phyloP scores from a whole-genome alignment of 2,888 invertebrate species.

The Cerastoderma edule region DNA sequence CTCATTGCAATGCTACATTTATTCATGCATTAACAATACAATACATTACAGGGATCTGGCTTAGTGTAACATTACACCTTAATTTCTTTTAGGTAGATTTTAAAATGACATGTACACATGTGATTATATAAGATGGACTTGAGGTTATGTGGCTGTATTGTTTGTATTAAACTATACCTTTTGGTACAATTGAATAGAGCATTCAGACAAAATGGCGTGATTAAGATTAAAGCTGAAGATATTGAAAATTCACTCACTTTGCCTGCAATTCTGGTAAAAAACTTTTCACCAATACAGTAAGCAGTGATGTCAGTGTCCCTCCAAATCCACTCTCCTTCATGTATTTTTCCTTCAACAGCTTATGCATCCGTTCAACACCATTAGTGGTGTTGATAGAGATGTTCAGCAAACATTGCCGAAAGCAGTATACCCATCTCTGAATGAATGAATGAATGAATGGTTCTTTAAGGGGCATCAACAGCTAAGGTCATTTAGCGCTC shows the following conservation, averaged over 20 bases:
- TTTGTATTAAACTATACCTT: slow-evolving; percentile 15
- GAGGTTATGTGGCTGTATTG: slow-evolving; percentile 9
- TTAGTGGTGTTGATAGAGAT: slow-evolving; percentile 33
- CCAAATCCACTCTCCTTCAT: slow-evolving; percentile 19
- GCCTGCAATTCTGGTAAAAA: slow-evolving; percentile 21
- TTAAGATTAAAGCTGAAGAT: slow-evolving; percentile 11
- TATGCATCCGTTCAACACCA: slow-evolving; percentile 41
- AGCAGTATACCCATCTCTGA: slow-evolving; percentile 22
- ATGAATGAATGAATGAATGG: too few species aligned
- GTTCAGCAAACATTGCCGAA: slow-evolving; percentile 19
- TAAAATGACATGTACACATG: slow-evolving; percentile 1
- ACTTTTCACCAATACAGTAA: slow-evolving; percentile 16
- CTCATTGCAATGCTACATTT: not conserved
- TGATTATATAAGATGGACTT: slow-evolving; percentile 3
- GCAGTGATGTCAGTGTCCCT: slow-evolving; percentile 18
- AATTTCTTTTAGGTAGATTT: slow-evolving; percentile 2
- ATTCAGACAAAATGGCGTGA: slow-evolving; percentile 17
- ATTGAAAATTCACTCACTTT: slow-evolving; percentile 12
- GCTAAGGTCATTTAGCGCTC: too few species aligned
- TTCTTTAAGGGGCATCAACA: too few species aligned
- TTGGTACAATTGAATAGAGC: slow-evolving; percentile 17
- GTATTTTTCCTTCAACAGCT: slow-evolving; percentile 28
- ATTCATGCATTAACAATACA: not conserved
- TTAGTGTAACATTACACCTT: not conserved
- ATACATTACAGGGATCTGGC: slow-evolving; percentile 3